Evolutionary conservation across 2,888 invertebrate genomes (phyloP).

Genomic region (Craniophora ligustri): DNA sequence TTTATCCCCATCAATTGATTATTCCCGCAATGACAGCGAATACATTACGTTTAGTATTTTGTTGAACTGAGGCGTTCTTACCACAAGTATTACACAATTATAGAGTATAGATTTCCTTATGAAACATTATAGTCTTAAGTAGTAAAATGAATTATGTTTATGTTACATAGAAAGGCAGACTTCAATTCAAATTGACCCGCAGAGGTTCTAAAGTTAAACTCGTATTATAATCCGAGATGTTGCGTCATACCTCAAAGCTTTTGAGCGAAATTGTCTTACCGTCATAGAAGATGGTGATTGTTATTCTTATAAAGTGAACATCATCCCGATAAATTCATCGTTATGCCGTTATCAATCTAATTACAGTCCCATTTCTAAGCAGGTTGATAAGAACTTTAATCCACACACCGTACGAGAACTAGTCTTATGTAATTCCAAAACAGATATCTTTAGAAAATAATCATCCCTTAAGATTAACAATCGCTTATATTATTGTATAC

Average conservation of each 20-base stretch:
- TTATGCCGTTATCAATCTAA: no score
- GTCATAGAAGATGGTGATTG: no score
- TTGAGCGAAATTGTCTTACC: neutral
- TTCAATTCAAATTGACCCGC: conserved; percentile 4
- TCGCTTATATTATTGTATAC: no score
- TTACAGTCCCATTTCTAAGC: no score
- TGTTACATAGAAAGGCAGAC: conserved; percentile 2
- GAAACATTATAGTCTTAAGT: conserved; percentile 17
- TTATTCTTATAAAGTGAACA: no score
- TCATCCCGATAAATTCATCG: no score
- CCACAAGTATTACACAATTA: conserved; percentile 41
- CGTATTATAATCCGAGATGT: neutral
- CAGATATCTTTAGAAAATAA: no score
- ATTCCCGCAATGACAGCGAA: conserved; percentile 29
- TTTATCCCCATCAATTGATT: conserved; percentile 60
- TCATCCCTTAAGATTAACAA: no score
- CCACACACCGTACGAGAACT: no score
- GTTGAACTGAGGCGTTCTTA: conserved; percentile 32
- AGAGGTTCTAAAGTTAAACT: neutral
- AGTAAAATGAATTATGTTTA: conserved; percentile 10
- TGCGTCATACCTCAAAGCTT: neutral
- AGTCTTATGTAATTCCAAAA: no score
- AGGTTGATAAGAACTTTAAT: no score
- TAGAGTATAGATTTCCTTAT: conserved; percentile 35
- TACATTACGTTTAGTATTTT: conserved; percentile 46